A percentile compares a stretch with the other conserved stretches of the same genome.
Conservation (phyloP, 2,113 vertebrate species). For the Pantherophis guttatus region DNA sequence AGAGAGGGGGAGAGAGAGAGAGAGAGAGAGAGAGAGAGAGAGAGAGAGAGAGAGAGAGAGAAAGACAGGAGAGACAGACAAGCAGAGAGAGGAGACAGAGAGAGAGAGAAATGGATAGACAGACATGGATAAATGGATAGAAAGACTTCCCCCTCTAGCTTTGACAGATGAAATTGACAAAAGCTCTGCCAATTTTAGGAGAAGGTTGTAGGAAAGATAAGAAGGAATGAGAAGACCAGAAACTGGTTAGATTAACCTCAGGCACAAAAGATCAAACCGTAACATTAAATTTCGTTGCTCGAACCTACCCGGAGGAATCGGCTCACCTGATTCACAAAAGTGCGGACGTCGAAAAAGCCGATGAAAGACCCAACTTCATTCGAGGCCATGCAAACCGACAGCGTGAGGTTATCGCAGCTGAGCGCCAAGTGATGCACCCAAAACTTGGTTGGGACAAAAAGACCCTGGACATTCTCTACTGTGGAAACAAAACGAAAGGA, state of each 20-base stretch:
- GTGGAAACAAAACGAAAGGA: slow-evolving; percentile 27
- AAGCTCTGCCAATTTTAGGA: too few relatives aligned
- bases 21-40: too few relatives aligned
- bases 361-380: slow-evolving; percentile 71
- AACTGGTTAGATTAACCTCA: neutral
- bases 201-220: neutral
- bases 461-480: slow-evolving; percentile 78
- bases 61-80: too few relatives aligned
- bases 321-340: slow-evolving; percentile 86
- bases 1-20: too few relatives aligned
- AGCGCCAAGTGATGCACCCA: slow-evolving; percentile 86
- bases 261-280: neutral
- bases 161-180: too few relatives aligned
- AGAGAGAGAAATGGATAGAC: too few relatives aligned
- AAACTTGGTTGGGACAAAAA: slow-evolving; percentile 74
- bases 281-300: neutral
- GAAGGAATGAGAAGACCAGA: too few relatives aligned
- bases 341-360: slow-evolving; percentile 91
- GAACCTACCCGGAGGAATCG: neutral
- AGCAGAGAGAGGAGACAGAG: too few relatives aligned
- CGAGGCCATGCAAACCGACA: slow-evolving; percentile 84
- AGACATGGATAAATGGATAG: too few relatives aligned
- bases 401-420: slow-evolving; percentile 88
- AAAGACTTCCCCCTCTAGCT: too few relatives aligned
- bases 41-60: too few relatives aligned